These are phyloP conservation scores for Lophius piscatorius DNA, from an alignment of 2,113 vertebrate species.

Conservation along the genomic window DNA sequence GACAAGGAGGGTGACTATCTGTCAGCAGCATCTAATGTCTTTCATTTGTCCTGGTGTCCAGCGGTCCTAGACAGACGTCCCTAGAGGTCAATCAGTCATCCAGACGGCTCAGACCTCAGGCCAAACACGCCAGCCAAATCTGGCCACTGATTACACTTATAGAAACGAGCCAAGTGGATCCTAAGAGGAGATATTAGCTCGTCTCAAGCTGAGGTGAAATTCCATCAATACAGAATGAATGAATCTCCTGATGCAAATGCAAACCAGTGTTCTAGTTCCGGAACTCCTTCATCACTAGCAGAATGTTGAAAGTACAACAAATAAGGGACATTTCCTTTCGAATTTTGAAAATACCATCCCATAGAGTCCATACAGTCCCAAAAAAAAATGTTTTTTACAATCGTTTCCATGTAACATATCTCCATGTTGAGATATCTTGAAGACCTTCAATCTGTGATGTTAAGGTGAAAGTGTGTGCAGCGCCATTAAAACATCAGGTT, in stretches of 20 bases:
- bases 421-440: too few species aligned
- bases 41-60: slow-evolving; percentile 45
- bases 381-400: too few species aligned
- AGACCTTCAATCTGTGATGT: too few species aligned
- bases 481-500: too few species aligned
- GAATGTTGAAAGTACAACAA: too few species aligned
- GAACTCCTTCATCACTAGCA: too few species aligned
- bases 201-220: neutral
- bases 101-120: slow-evolving; percentile 44
- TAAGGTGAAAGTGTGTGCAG: too few species aligned
- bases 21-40: slow-evolving; percentile 59
- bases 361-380: too few species aligned
- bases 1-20: slow-evolving; percentile 63
- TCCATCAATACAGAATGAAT: neutral
- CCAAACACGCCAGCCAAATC: slow-evolving; percentile 23
- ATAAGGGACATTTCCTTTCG: too few species aligned
- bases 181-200: slow-evolving; percentile 4
- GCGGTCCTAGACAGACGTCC: slow-evolving; percentile 40
- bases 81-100: slow-evolving; percentile 62
- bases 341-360: too few species aligned
- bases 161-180: slow-evolving; percentile 23
- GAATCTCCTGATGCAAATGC: neutral
- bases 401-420: too few species aligned
- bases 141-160: slow-evolving; percentile 35
- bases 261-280: too few species aligned